A percentile compares a stretch with the other conserved stretches of the same genome.
Conservation (phyloP, 2,888 invertebrate species). For the Lasiommata megera region DNA sequence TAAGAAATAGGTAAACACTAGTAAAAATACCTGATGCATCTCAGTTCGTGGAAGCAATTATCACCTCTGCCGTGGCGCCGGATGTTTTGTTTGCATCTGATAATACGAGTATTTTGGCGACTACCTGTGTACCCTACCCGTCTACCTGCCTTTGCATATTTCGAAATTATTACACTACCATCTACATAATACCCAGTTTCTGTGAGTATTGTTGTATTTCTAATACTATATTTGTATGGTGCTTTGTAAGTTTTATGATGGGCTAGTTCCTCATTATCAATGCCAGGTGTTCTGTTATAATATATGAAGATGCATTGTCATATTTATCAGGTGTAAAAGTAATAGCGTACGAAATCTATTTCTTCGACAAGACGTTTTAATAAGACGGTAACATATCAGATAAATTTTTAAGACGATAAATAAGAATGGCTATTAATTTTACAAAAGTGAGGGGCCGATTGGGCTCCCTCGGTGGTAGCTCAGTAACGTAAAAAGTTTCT, state of each 20-base stretch:
- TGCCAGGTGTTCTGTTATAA: background rate
- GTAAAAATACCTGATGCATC: background rate
- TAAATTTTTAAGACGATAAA: too few species aligned
- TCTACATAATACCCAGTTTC: background rate
- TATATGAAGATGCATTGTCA: background rate
- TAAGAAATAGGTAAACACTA: background rate
- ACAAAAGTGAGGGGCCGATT: too few species aligned
- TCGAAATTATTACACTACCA: conserved; percentile 1
- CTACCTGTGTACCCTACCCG: conserved; percentile 40
- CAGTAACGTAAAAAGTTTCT: too few species aligned
- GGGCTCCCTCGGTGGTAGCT: too few species aligned
- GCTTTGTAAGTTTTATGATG: background rate
- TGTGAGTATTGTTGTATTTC: background rate
- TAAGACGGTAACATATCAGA: too few species aligned
- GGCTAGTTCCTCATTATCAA: background rate
- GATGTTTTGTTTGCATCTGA: conserved; percentile 27
- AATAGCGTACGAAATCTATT: too few species aligned
- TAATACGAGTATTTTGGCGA: conserved; percentile 29
- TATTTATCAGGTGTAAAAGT: too few species aligned
- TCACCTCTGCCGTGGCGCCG: conserved; percentile 27
- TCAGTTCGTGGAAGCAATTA: conserved; percentile 21
- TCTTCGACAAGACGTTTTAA: too few species aligned
- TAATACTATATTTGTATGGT: background rate
- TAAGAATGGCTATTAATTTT: too few species aligned
- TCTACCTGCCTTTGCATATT: conserved; percentile 38